Evolutionary conservation across 2,797 vertebrate genomes (phyloP).

Genomic region (Diplodus puntazzo): DNA sequence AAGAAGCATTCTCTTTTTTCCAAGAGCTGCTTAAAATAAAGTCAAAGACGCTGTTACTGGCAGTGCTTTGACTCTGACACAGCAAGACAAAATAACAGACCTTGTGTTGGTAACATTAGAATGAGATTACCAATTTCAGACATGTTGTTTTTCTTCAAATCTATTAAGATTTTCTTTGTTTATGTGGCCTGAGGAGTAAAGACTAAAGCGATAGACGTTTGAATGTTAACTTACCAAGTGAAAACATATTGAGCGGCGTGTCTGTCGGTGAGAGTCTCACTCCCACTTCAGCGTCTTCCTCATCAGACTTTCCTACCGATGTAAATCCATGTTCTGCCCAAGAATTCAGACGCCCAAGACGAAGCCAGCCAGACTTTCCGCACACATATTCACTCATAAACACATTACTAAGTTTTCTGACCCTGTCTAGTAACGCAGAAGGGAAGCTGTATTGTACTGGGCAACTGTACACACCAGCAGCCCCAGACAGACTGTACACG

Average conservation of each 20-base stretch:
- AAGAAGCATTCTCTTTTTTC: conserved; percentile 17
- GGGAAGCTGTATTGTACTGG: conserved; percentile 40
- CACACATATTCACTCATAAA: conserved; percentile 59
- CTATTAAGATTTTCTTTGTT: not conserved
- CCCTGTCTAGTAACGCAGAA: conserved; percentile 37
- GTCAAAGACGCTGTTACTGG: conserved; percentile 18
- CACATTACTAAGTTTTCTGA: conserved; percentile 41
- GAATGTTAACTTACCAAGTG: conserved; percentile 83
- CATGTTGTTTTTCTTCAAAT: conserved; percentile 7
- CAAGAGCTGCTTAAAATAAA: conserved; percentile 42
- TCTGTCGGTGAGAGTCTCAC: conserved; percentile 48
- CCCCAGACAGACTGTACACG: conserved; percentile 77
- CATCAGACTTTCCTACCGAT: conserved; percentile 69
- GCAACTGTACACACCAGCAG: conserved; percentile 66
- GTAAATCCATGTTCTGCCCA: conserved; percentile 63
- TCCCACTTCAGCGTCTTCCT: conserved; percentile 61
- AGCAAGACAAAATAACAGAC: not conserved
- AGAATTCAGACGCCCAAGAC: conserved; percentile 62
- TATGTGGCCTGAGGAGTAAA: not conserved
- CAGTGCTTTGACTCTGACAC: conserved; percentile 40
- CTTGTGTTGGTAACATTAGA: conserved; percentile 16
- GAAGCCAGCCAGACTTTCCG: conserved; percentile 71
- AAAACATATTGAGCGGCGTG: conserved; percentile 80
- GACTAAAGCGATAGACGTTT: conserved; percentile 23
- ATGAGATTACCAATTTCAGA: conserved; percentile 12